phyloP scores from a whole-genome alignment of 2,888 invertebrate genomes.

The Ceriagrion tenellum region DNA sequence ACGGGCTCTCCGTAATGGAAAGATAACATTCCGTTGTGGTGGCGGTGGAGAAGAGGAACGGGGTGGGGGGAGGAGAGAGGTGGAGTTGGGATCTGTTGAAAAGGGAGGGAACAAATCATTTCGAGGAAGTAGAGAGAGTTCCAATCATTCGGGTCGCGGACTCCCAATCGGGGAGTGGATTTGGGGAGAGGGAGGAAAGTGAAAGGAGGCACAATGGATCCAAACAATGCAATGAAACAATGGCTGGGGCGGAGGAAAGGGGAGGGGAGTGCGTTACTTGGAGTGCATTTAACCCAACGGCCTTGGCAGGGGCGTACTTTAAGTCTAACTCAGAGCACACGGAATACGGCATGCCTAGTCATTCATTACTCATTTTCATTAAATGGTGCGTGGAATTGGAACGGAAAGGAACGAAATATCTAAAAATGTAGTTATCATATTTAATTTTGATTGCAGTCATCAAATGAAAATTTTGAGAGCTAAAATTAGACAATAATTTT shows the following conservation, averaged over 20 bases:
- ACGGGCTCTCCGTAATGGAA: neutral
- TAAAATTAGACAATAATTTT: too few relatives aligned
- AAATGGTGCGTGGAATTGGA: too few relatives aligned
- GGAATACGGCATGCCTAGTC: too few relatives aligned
- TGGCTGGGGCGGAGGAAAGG: neutral
- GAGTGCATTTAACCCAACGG: neutral
- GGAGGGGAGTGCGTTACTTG: neutral
- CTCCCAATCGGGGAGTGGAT: too few relatives aligned
- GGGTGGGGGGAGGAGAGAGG: neutral
- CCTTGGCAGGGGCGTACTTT: too few relatives aligned
- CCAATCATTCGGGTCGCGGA: too few relatives aligned
- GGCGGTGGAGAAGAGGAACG: neutral
- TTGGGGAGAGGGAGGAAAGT: neutral
- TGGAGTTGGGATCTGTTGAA: neutral
- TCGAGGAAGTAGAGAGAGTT: neutral
- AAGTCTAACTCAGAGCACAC: too few relatives aligned
- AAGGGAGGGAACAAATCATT: neutral
- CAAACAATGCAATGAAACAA: neutral
- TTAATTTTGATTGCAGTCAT: too few relatives aligned
- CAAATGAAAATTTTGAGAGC: too few relatives aligned
- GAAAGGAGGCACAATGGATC: neutral
- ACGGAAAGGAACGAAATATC: too few relatives aligned
- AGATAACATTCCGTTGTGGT: neutral
- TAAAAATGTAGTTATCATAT: too few relatives aligned
- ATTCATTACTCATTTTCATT: too few relatives aligned